phyloP scores from a whole-genome alignment of 2,113 vertebrate species.

The Ctenodactylus gundi region DNA sequence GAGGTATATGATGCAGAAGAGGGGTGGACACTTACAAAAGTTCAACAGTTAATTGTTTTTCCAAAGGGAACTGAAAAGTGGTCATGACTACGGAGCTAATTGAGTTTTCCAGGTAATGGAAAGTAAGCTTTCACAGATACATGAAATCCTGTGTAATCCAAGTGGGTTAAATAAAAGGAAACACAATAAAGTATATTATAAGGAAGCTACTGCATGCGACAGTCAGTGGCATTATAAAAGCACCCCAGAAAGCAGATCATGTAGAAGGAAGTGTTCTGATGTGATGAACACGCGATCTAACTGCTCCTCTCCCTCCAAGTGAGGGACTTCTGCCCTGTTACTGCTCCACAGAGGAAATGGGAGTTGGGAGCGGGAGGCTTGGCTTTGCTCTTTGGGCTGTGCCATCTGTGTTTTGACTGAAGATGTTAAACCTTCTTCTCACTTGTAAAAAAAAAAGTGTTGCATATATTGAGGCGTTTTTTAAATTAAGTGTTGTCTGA shows the following conservation, averaged over 20 bases:
- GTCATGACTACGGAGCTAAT: background rate
- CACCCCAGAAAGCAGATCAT: too few relatives aligned
- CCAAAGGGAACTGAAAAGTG: background rate
- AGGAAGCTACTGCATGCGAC: background rate
- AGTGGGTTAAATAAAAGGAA: background rate
- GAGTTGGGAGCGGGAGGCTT: background rate
- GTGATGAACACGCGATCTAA: background rate
- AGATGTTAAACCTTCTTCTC: constrained; percentile 59
- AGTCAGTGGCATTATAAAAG: fast-evolving
- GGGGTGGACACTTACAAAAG: background rate
- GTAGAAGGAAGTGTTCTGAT: background rate
- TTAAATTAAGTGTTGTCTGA: constrained; percentile 29
- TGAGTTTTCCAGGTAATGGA: background rate
- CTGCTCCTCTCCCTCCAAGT: background rate
- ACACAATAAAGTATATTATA: fast-evolving
- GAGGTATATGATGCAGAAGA: background rate
- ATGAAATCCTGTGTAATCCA: background rate
- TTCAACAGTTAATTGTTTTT: background rate
- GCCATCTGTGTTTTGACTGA: constrained; percentile 61
- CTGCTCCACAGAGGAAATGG: background rate
- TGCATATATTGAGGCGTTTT: background rate
- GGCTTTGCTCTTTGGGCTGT: constrained; percentile 23
- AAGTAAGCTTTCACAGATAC: background rate
- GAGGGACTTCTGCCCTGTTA: background rate
- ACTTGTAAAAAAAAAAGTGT: constrained; percentile 42